phyloP scores from a whole-genome alignment of 2,888 invertebrate species.

The Argynnis bischoffii region DNA sequence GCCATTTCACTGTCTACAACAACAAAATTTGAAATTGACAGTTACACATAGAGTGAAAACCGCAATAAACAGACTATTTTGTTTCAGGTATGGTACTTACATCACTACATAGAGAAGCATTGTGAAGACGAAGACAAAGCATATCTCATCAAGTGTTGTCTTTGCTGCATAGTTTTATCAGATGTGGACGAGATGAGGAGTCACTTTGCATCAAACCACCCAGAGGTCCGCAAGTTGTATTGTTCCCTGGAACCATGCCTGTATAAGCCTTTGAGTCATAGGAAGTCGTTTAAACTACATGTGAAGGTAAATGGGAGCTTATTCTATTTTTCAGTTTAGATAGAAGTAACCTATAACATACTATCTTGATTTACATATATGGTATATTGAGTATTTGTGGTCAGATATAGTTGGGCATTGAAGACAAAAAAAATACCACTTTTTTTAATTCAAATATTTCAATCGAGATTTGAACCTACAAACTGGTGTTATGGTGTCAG shows the following conservation, averaged over 20 bases:
- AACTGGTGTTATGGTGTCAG: no score
- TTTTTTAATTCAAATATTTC: no score
- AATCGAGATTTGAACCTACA: no score
- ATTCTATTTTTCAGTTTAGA: neutral
- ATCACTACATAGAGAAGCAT: constrained; percentile 67
- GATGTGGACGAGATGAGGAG: constrained; percentile 61
- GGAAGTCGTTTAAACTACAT: constrained; percentile 72
- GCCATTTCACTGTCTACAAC: no score
- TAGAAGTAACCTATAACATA: neutral
- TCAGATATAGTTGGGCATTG: no score
- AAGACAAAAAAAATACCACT: no score
- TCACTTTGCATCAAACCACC: constrained; percentile 64
- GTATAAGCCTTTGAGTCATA: constrained; percentile 68
- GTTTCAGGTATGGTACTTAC: constrained; percentile 67
- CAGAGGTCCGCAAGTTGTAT: constrained; percentile 67
- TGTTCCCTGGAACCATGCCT: constrained; percentile 67
- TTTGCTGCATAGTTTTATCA: constrained; percentile 62
- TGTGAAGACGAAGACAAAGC: constrained; percentile 40
- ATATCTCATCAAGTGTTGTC: constrained; percentile 67
- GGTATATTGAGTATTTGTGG: no score
- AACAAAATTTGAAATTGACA: no score
- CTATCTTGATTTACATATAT: neutral
- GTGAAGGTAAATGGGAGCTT: constrained; percentile 57
- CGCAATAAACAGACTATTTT: neutral
- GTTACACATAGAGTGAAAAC: no score